Evolutionary conservation across 1,140 invertebrate species (phyloP).

Genomic region (Drosophila takahashii): DNA sequence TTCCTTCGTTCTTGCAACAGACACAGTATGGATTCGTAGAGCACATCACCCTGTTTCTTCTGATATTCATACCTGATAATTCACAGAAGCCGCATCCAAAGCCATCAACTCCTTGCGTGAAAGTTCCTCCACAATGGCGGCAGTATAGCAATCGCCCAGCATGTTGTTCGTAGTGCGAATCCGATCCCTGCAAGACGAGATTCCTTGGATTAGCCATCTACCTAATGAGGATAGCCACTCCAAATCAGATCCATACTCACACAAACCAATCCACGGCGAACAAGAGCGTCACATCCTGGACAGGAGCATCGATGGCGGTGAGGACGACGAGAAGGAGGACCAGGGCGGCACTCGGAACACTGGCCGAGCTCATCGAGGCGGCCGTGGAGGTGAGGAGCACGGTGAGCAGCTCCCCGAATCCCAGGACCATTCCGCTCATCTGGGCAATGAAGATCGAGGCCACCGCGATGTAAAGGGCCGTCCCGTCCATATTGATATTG

Average conservation of each 20-base stretch:
- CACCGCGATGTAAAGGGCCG: slow-evolving; percentile 94
- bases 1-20: no score
- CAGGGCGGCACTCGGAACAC: slow-evolving; percentile 96
- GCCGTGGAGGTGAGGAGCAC: slow-evolving; percentile 95
- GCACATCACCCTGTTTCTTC: no score
- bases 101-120: slow-evolving; percentile 93
- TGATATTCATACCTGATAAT: slow-evolving; percentile 85
- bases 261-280: slow-evolving; percentile 96
- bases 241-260: slow-evolving; percentile 87
- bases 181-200: slow-evolving; percentile 88
- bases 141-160: slow-evolving; percentile 94
- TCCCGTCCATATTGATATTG: slow-evolving; percentile 98
- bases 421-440: slow-evolving; percentile 92
- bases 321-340: slow-evolving; percentile 94
- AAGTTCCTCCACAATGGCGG: slow-evolving; percentile 93
- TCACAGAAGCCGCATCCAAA: slow-evolving; percentile 88
- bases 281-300: slow-evolving; percentile 92
- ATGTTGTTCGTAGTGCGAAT: slow-evolving; percentile 95
- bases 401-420: slow-evolving; percentile 91
- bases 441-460: slow-evolving; percentile 97
- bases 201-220: fast-evolving
- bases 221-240: fast-evolving
- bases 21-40: no score
- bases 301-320: slow-evolving; percentile 93
- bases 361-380: slow-evolving; percentile 96